A percentile compares a stretch with the other conserved stretches of the same genome.
Conservation (phyloP, 2,113 vertebrate species). For the Alectura lathami region DNA sequence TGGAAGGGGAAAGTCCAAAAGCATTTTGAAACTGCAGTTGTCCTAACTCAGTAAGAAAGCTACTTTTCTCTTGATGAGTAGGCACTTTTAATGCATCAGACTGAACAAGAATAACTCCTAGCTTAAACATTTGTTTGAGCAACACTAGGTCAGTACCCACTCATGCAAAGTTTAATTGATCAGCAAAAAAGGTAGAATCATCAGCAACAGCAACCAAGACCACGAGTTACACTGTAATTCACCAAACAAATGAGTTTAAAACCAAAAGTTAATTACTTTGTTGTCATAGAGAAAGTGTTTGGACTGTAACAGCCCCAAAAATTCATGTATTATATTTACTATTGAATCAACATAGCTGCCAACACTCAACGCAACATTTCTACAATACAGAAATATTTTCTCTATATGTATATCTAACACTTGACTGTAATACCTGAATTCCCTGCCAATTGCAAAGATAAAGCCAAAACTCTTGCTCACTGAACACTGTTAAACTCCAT, state of each 20-base stretch:
- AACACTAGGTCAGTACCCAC: background rate
- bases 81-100: background rate
- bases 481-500: background rate
- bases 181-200: background rate
- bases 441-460: background rate
- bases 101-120: background rate
- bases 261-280: background rate
- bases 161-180: background rate
- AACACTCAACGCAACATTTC: background rate
- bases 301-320: background rate
- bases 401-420: background rate
- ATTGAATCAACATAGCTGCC: background rate
- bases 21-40: background rate
- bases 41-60: background rate
- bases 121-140: background rate
- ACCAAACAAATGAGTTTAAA: background rate
- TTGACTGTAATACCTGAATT: background rate
- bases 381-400: background rate
- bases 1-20: background rate
- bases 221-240: background rate
- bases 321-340: background rate
- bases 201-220: background rate
- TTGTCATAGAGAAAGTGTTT: background rate
- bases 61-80: background rate
- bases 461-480: background rate